phyloP scores from a whole-genome alignment of 1,140 invertebrate genomes.

The Polypedilum pembai region DNA sequence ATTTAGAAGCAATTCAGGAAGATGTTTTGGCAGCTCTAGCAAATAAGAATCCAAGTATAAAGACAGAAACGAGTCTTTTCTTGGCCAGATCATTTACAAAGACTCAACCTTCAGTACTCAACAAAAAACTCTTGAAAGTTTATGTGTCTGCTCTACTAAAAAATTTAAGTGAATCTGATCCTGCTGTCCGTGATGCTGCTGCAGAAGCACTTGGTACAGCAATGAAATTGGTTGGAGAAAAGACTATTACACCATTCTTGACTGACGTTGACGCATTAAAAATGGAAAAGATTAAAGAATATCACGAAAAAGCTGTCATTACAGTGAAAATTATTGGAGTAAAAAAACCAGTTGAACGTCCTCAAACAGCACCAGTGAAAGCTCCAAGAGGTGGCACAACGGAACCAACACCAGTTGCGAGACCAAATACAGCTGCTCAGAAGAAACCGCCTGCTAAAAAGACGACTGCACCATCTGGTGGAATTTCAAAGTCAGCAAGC shows the following conservation, averaged over 20 bases:
- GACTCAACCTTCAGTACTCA: slow-evolving; percentile 70
- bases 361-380: slow-evolving; percentile 48
- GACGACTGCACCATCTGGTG: slow-evolving; percentile 32
- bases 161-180: slow-evolving; percentile 72
- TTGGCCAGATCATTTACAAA: slow-evolving; percentile 72
- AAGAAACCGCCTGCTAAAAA: slow-evolving; percentile 38
- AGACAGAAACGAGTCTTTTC: slow-evolving; percentile 86
- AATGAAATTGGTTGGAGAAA: slow-evolving; percentile 90
- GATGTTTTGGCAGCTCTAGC: slow-evolving; percentile 74
- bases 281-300: slow-evolving; percentile 93
- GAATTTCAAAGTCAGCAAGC: slow-evolving; percentile 40
- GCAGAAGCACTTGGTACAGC: slow-evolving; percentile 89
- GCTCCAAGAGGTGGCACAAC: slow-evolving; percentile 47
- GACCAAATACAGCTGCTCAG: slow-evolving; percentile 46
- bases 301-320: slow-evolving; percentile 84
- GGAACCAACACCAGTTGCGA: slow-evolving; percentile 50
- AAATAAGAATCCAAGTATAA: slow-evolving; percentile 93
- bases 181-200: slow-evolving; percentile 71
- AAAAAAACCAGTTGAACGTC: slow-evolving; percentile 50
- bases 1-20: slow-evolving; percentile 80
- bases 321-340: slow-evolving; percentile 56
- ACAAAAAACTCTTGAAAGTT: slow-evolving; percentile 87
- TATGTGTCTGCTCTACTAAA: slow-evolving; percentile 75
- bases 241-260: slow-evolving; percentile 76
- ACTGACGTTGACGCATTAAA: slow-evolving; percentile 85